Conservation (phyloP, 2,888 invertebrate species). For the Altica lythri region DNA sequence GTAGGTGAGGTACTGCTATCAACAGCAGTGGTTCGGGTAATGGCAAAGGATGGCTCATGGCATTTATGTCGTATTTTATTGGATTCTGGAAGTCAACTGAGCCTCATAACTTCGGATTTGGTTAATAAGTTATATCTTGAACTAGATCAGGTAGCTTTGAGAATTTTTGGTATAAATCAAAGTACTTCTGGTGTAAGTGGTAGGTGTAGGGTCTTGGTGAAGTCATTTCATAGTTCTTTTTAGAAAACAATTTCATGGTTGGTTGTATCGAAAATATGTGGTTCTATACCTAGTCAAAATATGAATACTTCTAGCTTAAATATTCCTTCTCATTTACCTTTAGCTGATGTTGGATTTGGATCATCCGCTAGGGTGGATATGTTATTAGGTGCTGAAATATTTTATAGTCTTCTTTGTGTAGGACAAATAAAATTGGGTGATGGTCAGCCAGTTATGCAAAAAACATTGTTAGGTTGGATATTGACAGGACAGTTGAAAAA, state of each 20-base stretch:
- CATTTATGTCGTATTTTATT: not conserved
- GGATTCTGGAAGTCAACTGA: not conserved
- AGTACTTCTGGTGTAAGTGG: not conserved
- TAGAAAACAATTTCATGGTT: constrained; percentile 3
- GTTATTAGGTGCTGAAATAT: constrained; percentile 1
- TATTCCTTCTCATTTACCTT: not conserved
- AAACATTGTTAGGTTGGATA: constrained; percentile 9
- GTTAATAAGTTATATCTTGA: not conserved
- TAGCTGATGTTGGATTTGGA: not conserved
- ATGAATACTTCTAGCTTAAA: not conserved
- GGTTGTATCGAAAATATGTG: constrained; percentile 9
- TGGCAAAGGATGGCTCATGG: not conserved
- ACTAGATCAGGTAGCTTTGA: not conserved
- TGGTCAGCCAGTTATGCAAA: constrained; percentile 7
- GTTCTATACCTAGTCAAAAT: constrained; percentile 2
- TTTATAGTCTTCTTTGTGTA: constrained; percentile 6
- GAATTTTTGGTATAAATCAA: constrained; percentile 6
- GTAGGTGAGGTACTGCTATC: constrained; percentile 1
- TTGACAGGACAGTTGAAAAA: not conserved
- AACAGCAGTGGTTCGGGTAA: not conserved
- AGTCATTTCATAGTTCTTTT: constrained; percentile 3
- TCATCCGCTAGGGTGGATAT: not conserved
- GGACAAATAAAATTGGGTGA: constrained; percentile 1
- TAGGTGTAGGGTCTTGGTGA: not conserved
- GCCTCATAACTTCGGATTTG: not conserved